phyloP scores from a whole-genome alignment of 2,888 invertebrate species.

The Melieria crassipennis region DNA sequence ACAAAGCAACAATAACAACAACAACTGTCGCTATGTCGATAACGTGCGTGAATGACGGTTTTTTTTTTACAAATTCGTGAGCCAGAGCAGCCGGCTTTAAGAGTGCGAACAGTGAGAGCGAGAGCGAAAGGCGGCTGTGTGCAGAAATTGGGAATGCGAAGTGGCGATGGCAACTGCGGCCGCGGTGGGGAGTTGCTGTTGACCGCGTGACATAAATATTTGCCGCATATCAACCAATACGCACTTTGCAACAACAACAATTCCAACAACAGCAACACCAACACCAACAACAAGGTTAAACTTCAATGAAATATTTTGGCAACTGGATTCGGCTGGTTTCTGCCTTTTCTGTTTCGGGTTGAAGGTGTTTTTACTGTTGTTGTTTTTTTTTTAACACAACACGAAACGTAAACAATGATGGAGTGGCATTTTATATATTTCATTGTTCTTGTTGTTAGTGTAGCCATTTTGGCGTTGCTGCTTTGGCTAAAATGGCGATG shows the following conservation, averaged over 20 bases:
- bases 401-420: conserved; percentile 20
- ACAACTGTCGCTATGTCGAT: background rate
- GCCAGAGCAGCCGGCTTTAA: background rate
- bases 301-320: too few species aligned
- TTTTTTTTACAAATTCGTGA: too few species aligned
- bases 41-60: background rate
- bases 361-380: too few species aligned
- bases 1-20: conserved; percentile 32
- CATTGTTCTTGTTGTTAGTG: too few species aligned
- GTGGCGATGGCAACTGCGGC: too few species aligned
- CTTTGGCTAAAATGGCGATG: background rate
- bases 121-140: background rate
- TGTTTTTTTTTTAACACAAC: background rate
- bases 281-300: background rate
- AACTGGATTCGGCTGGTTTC: too few species aligned
- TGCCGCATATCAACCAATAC: background rate
- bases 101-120: background rate
- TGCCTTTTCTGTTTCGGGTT: too few species aligned
- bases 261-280: background rate
- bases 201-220: conserved; percentile 29
- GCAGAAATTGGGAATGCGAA: background rate
- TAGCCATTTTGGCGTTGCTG: background rate
- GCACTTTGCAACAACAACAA: conserved; percentile 28
- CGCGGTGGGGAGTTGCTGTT: background rate
- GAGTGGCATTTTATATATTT: background rate